A percentile compares a stretch with the other conserved stretches of the same genome.
phyloP scores from a whole-genome alignment of 1,140 invertebrate genomes.

The Drosophila mojavensis region DNA sequence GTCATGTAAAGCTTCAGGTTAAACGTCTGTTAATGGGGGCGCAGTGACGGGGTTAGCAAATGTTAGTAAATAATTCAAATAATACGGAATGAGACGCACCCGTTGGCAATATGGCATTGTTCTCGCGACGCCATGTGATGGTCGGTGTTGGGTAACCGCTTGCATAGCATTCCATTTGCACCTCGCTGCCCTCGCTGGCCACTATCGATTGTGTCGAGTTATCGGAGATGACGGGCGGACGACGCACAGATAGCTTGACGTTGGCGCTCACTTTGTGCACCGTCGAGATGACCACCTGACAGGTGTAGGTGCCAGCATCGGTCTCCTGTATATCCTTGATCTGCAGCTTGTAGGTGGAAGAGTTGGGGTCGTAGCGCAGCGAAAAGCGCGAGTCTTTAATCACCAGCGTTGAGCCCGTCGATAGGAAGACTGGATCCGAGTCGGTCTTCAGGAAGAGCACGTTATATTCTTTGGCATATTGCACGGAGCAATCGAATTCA shows the following conservation, averaged over 20 bases:
- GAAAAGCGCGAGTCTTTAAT: slow-evolving; percentile 94
- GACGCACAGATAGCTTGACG: slow-evolving; percentile 92
- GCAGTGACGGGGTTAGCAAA: slow-evolving; percentile 12
- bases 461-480: slow-evolving; percentile 93
- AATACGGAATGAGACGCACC: slow-evolving; percentile 86
- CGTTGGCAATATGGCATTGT: slow-evolving; percentile 95
- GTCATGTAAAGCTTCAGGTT: slow-evolving; percentile 28
- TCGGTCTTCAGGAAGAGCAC: slow-evolving; percentile 92
- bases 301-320: slow-evolving; percentile 94
- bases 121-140: slow-evolving; percentile 96
- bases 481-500: slow-evolving; percentile 94
- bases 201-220: slow-evolving; percentile 95
- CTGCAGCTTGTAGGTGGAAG: slow-evolving; percentile 92
- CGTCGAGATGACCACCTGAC: slow-evolving; percentile 92
- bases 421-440: slow-evolving; percentile 86
- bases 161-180: slow-evolving; percentile 94
- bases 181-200: slow-evolving; percentile 91
- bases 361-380: slow-evolving; percentile 91
- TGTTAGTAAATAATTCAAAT: slow-evolving; percentile 25
- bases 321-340: slow-evolving; percentile 98
- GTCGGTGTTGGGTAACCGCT: slow-evolving; percentile 92
- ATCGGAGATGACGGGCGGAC: slow-evolving; percentile 95
- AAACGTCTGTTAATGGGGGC: slow-evolving; percentile 10
- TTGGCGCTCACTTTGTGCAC: slow-evolving; percentile 92
- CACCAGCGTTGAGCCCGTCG: slow-evolving; percentile 91